Evolutionary conservation across 1,140 invertebrate species (phyloP).

Genomic region (Parasteatoda tepidariorum): DNA sequence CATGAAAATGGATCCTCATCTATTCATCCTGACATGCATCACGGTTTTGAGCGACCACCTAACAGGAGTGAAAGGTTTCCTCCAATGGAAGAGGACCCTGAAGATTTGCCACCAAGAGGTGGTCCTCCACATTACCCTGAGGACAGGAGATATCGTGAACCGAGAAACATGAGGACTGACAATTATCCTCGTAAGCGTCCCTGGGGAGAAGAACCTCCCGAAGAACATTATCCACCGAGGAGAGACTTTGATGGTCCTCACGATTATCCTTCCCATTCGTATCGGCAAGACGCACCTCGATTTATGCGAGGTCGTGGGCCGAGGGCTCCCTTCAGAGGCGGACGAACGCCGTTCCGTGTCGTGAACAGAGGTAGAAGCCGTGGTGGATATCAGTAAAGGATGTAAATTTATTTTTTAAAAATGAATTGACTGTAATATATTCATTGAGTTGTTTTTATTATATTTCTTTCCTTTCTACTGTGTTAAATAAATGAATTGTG

Average conservation of each 20-base stretch:
- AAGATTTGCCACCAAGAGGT: constrained; percentile 5
- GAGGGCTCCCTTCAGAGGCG: constrained; percentile 22
- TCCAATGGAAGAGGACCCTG: constrained; percentile 11
- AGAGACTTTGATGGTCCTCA: constrained; percentile 34
- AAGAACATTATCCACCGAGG: constrained; percentile 10
- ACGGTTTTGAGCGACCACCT: constrained; percentile 1
- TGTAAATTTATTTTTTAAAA: too few species aligned
- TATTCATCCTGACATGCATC: neutral
- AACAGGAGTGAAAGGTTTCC: constrained; percentile 11
- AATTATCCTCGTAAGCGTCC: constrained; percentile 22
- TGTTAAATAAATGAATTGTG: too few species aligned
- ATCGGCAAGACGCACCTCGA: neutral
- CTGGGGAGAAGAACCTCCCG: constrained; percentile 27
- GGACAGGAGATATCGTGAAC: neutral
- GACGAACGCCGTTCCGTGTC: constrained; percentile 32
- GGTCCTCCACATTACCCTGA: constrained; percentile 13
- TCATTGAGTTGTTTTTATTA: too few species aligned
- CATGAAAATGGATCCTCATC: neutral
- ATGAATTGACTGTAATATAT: too few species aligned
- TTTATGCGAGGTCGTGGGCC: constrained; percentile 16
- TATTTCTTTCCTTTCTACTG: too few species aligned
- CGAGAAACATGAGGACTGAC: constrained; percentile 31
- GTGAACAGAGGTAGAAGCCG: constrained; percentile 41
- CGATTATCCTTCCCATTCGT: constrained; percentile 1
- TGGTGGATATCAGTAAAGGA: constrained; percentile 34